Evolutionary conservation across 2,113 vertebrate genomes (phyloP).

Genomic region (Herpailurus yagouaroundi): DNA sequence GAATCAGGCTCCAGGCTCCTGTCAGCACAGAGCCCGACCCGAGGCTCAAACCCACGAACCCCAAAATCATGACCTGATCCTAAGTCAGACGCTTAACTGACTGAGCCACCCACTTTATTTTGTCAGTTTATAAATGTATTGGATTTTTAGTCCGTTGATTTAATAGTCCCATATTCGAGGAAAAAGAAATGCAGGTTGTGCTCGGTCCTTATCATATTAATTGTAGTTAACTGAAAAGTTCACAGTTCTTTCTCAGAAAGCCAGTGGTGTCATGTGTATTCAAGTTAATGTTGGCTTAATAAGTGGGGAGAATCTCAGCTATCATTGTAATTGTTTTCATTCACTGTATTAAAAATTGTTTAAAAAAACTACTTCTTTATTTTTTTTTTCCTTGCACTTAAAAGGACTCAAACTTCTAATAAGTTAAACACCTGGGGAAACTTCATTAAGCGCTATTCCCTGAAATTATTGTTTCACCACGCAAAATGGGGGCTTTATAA

Average conservation of each 20-base stretch:
- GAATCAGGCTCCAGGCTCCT: no score
- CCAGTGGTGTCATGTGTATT: neutral
- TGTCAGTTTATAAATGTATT: neutral
- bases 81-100: no score
- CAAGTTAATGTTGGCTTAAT: neutral
- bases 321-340: constrained; percentile 46
- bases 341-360: neutral
- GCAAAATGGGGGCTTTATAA: constrained; percentile 39
- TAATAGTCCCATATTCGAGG: neutral
- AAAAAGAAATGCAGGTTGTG: neutral
- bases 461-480: neutral
- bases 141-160: constrained; percentile 18
- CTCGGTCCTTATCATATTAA: neutral
- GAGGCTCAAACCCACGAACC: no score
- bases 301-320: neutral
- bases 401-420: neutral
- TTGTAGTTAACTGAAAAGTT: neutral
- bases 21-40: no score
- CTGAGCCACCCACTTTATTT: neutral
- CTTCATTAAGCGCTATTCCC: constrained; percentile 19
- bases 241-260: neutral
- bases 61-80: no score
- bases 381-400: neutral
- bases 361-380: neutral
- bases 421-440: constrained; percentile 42